phyloP scores from a whole-genome alignment of 2,888 invertebrate genomes.

The Camptogramma bilineatum region DNA sequence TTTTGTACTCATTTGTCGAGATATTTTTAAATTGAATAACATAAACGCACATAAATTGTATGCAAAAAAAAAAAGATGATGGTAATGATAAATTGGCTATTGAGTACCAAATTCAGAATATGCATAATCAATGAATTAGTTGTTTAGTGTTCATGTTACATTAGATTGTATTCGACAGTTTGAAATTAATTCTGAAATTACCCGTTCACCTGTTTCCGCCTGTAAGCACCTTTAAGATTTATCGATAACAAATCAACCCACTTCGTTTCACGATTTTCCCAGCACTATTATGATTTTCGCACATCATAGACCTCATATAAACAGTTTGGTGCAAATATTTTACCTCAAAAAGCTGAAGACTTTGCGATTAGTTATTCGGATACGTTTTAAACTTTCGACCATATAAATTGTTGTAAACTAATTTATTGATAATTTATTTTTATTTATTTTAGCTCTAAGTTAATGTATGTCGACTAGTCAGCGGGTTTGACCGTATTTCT shows the following conservation, averaged over 20 bases:
- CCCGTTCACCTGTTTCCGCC: constrained; percentile 72
- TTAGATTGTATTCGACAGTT: constrained; percentile 79
- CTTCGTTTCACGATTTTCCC: constrained; percentile 47
- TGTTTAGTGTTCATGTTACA: constrained; percentile 84
- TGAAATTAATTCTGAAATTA: constrained; percentile 60
- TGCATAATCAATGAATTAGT: constrained; percentile 76
- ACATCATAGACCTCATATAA: constrained; percentile 37
- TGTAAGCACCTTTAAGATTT: constrained; percentile 65
- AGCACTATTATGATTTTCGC: constrained; percentile 54
- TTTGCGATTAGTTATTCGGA: constrained; percentile 10
- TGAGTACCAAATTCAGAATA: constrained; percentile 53
- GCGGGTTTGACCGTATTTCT: constrained; percentile 44
- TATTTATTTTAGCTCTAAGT: constrained; percentile 43
- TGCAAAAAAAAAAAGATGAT: constrained; percentile 5
- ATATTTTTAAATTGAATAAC: constrained; percentile 21
- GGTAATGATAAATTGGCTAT: constrained; percentile 7
- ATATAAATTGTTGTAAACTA: constrained; percentile 35
- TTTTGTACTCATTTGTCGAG: constrained; percentile 37
- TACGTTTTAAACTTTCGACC: constrained; percentile 17
- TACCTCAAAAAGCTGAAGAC: constrained; percentile 12
- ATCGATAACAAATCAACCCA: constrained; percentile 70
- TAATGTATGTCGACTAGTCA: constrained; percentile 75
- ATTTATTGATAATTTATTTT: constrained; percentile 59
- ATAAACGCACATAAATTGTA: constrained; percentile 40
- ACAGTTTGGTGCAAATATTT: constrained; percentile 14